Evolutionary conservation across 2,888 invertebrate species (phyloP), one percentile per base, ranked within the genome.

Genomic region (Agriopis marginaria): DNA sequence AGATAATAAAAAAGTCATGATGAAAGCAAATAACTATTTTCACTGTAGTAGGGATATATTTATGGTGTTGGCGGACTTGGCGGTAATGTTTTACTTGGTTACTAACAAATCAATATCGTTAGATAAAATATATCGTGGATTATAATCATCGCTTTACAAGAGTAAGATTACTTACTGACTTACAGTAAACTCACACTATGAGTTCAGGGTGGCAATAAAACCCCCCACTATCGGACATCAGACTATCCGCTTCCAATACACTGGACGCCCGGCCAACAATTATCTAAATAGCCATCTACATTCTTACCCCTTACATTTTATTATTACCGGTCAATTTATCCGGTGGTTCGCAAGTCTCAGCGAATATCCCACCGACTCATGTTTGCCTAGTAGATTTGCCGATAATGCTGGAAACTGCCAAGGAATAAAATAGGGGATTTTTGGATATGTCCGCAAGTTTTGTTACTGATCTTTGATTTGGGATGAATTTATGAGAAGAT

Each of bases 221-320:
- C 82, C 87, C 69, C 84, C 82, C 81, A 78, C 86, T 89, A 90
- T 90, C 91, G 83, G 78, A 71, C 76, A 89, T 90, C 91, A 83
- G 78, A 71, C 76, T 75, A 71, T 76, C 72, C 82, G 79, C 91
- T 94, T 94, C 93, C 93, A 86, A 94, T 93, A 94, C 93, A 94
- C 91, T 92, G 87, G 80, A 78, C 80, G 77, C 77, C 71, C 74
- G 82, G 91, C 90, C 84, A 89, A 93, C 94, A 94, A 94, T 94
- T 94, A 94, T 94, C 94, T 94, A 94, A 94, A 94, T 94, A 92
- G 94, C 93, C 90, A 94, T 94, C 94, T 94, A 91, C 92, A 93
- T 94, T 94, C 92, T 93, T 93, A 93, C 94, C 94, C 92, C 92
- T 94, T 94, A 92, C 92, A 88, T 91, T 94, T 94, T 94, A 93